phyloP scores from a whole-genome alignment of 2,888 invertebrate genomes.

The Nephrotoma guestfalica region DNA sequence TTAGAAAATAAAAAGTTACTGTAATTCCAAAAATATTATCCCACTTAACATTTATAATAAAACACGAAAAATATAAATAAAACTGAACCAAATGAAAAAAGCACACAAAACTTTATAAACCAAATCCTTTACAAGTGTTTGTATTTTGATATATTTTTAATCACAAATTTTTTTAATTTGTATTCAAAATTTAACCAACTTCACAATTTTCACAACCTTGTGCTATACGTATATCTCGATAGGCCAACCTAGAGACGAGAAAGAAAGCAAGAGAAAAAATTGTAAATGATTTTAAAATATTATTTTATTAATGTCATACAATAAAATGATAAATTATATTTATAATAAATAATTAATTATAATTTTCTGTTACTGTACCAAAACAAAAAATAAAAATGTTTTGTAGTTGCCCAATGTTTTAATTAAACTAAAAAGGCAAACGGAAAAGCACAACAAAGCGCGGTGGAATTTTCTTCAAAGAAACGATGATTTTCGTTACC shows the following conservation, averaged over 20 bases:
- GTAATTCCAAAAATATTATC: not conserved
- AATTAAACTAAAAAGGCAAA: not conserved
- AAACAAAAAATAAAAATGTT: not conserved
- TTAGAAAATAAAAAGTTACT: not conserved
- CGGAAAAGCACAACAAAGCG: not conserved
- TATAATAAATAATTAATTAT: not conserved
- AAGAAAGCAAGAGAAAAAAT: not conserved
- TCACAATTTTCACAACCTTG: not conserved
- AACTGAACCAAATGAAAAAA: not conserved
- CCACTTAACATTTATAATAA: not conserved
- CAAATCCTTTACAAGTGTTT: not conserved
- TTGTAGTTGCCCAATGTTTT: not conserved
- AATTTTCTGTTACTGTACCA: not conserved
- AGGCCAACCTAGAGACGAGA: not conserved
- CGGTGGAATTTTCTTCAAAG: not conserved
- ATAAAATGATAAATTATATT: not conserved
- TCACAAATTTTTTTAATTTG: not conserved
- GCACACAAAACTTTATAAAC: not conserved
- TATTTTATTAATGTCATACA: not conserved
- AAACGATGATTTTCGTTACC: not conserved
- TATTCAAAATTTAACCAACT: not conserved
- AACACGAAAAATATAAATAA: not conserved
- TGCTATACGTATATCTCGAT: not conserved
- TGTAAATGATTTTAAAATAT: not conserved
- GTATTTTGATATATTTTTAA: not conserved